These are phyloP conservation scores for Brachypteracias leptosomus DNA, from an alignment of 2,113 vertebrate species.

Conservation along the genomic window DNA sequence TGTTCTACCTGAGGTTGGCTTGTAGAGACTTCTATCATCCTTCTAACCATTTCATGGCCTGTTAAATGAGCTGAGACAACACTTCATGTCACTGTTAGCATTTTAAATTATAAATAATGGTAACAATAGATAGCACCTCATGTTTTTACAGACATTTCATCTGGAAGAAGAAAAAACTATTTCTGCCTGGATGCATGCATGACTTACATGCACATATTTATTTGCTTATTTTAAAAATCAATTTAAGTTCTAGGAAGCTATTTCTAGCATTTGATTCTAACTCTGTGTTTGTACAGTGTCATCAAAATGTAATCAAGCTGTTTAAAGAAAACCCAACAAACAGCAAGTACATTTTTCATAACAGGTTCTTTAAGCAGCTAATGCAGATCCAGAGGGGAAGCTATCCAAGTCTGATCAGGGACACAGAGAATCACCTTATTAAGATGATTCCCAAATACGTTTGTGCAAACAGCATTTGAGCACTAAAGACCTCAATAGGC, in stretches of 20 bases:
- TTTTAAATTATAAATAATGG: conserved; percentile 33
- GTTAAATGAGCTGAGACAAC: conserved; percentile 37
- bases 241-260: background rate
- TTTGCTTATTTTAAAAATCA: conserved; percentile 24
- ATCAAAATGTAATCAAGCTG: background rate
- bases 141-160: conserved; percentile 41
- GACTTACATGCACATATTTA: background rate
- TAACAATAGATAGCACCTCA: conserved; percentile 29
- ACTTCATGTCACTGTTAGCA: background rate
- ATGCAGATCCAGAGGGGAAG: background rate
- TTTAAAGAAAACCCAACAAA: background rate
- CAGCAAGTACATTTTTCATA: background rate
- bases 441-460: background rate
- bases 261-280: conserved; percentile 4
- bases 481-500: background rate
- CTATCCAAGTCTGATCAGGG: background rate
- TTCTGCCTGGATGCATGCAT: background rate
- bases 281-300: background rate
- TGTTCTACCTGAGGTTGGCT: background rate
- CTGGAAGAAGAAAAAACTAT: conserved; percentile 25
- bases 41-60: background rate
- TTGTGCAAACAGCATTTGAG: background rate
- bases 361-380: background rate
- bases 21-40: conserved; percentile 2
- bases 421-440: background rate